Conservation (phyloP, 1,140 invertebrate genomes). For the Rhizoglyphus robini region DNA sequence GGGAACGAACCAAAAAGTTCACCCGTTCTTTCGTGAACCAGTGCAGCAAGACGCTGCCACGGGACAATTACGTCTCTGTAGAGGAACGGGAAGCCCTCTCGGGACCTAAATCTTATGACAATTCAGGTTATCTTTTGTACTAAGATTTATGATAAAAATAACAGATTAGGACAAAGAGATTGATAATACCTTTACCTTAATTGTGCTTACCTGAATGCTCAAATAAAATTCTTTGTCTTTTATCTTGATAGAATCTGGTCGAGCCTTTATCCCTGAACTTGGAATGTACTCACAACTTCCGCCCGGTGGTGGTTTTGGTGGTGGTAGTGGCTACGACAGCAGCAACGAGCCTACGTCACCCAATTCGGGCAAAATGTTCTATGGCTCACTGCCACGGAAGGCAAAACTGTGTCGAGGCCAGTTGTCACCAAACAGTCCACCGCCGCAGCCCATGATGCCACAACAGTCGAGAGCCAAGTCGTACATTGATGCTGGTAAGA, state of each 20-base stretch:
- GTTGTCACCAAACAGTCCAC: not conserved
- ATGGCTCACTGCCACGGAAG: slow-evolving; percentile 6
- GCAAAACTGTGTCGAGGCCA: not conserved
- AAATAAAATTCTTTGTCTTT: not conserved
- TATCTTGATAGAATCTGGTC: slow-evolving; percentile 1
- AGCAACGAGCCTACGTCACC: too few relatives aligned
- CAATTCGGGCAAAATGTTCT: not conserved
- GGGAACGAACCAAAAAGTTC: not conserved
- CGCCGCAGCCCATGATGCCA: not conserved
- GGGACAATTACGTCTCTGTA: not conserved
- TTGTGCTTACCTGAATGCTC: not conserved
- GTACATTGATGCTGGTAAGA: slow-evolving; percentile 4
- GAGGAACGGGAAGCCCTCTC: not conserved
- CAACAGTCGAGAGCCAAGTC: too few relatives aligned
- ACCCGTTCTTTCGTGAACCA: not conserved
- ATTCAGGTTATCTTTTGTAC: not conserved
- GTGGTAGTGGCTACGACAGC: too few relatives aligned
- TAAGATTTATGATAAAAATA: not conserved
- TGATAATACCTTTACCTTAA: not conserved
- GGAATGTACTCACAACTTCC: slow-evolving; percentile 15
- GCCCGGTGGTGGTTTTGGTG: not conserved
- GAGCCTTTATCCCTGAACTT: not conserved
- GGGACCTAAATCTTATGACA: not conserved
- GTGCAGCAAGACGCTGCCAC: not conserved
- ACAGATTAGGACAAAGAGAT: not conserved